These are phyloP conservation scores for Antheraea pernyi DNA, from an alignment of 1,140 invertebrate genomes.

Conservation along the genomic window DNA sequence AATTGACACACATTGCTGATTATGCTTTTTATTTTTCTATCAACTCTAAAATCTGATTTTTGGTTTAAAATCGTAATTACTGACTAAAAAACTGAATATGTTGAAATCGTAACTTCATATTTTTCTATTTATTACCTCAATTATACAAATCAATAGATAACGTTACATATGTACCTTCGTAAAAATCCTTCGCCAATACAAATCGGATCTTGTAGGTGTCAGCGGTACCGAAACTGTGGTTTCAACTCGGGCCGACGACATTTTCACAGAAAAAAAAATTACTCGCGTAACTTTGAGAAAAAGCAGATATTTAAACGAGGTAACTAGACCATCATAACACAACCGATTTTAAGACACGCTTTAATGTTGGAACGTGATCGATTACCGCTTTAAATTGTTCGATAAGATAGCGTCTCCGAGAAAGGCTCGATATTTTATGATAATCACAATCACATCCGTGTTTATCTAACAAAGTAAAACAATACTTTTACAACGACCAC, in stretches of 20 bases:
- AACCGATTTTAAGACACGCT: constrained; percentile 24
- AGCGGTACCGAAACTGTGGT: constrained; percentile 65
- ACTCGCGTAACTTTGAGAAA: constrained; percentile 24
- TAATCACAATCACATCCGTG: constrained; percentile 20
- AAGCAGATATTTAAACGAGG: constrained; percentile 28
- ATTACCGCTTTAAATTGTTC: constrained; percentile 38
- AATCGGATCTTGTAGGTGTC: constrained; percentile 66
- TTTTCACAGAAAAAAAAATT: constrained; percentile 51
- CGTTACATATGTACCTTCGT: constrained; percentile 51
- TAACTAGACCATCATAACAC: constrained; percentile 42
- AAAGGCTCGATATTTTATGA: constrained; percentile 18
- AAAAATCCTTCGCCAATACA: constrained; percentile 73
- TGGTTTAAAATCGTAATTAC: too few relatives aligned
- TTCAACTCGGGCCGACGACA: constrained; percentile 60
- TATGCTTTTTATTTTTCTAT: too few relatives aligned
- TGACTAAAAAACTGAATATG: too few relatives aligned
- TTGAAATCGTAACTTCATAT: too few relatives aligned
- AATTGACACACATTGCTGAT: too few relatives aligned
- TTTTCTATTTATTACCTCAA: not conserved
- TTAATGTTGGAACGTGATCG: constrained; percentile 46
- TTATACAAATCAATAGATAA: not conserved
- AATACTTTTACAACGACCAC: constrained; percentile 14
- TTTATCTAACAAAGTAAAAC: constrained; percentile 20
- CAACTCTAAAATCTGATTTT: too few relatives aligned
- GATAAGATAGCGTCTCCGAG: constrained; percentile 52